Conservation (phyloP, 2,797 vertebrate genomes). For the Phaenicophaeus curvirostris region DNA sequence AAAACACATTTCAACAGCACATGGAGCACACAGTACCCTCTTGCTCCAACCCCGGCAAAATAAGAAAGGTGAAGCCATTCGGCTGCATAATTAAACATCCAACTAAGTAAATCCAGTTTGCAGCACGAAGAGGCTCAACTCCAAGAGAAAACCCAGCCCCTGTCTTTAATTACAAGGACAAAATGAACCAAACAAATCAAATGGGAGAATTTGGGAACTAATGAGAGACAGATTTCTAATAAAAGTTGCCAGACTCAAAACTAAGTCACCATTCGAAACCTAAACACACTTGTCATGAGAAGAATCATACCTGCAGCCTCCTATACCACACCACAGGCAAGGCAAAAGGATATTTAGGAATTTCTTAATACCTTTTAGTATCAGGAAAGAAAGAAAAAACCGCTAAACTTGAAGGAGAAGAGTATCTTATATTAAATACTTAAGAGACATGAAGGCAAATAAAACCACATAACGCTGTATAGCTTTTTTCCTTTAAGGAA, state of each 20-base stretch:
- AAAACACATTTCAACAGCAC: fast-evolving
- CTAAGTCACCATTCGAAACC: neutral
- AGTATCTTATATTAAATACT: neutral
- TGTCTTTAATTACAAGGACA: neutral
- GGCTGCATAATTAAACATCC: neutral
- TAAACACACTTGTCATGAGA: neutral
- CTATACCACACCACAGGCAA: neutral
- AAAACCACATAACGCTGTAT: neutral
- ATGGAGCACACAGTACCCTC: fast-evolving
- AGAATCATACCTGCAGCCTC: neutral
- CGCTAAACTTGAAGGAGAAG: neutral
- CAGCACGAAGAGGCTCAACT: neutral
- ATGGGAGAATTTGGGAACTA: neutral
- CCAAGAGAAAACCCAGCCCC: neutral
- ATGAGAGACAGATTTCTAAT: neutral
- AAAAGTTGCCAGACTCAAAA: neutral
- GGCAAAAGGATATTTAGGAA: neutral
- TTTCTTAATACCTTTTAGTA: neutral
- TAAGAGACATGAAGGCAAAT: neutral
- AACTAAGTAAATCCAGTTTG: neutral
- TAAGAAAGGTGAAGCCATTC: neutral
- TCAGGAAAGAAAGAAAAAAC: neutral
- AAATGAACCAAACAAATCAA: neutral
- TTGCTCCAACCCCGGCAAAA: neutral
- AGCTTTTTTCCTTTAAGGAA: neutral